Evolutionary conservation across 2,797 vertebrate genomes (phyloP).

Genomic region (Gymnoscopelus microlampas): DNA sequence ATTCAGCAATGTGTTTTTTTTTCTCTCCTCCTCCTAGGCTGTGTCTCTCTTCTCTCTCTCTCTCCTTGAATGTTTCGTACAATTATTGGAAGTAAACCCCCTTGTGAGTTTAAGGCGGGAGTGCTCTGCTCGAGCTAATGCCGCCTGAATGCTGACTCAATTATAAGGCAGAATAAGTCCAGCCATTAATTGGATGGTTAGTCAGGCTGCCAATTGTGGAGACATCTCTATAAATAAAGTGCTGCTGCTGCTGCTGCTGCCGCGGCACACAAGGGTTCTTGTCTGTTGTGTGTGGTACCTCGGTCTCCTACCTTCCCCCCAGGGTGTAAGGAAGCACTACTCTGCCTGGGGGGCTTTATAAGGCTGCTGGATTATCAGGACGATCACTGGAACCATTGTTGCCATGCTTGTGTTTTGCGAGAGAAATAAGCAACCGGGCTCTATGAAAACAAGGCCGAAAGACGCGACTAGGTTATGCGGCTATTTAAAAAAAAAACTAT

Average conservation of each 20-base stretch:
- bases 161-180: conserved; percentile 50
- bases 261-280: conserved; percentile 16
- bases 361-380: conserved; percentile 18
- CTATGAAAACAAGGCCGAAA: no score
- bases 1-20: no score
- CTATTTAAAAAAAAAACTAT: no score
- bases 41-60: no score
- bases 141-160: conserved; percentile 45
- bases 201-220: conserved; percentile 48
- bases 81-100: conserved; percentile 32
- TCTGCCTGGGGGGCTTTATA: conserved; percentile 12
- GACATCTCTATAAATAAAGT: conserved; percentile 56
- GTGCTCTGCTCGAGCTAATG: conserved; percentile 30
- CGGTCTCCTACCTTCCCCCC: background rate
- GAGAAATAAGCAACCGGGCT: no score
- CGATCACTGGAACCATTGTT: conserved; percentile 1
- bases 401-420: no score
- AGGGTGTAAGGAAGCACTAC: conserved; percentile 28
- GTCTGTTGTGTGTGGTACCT: conserved; percentile 29
- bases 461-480: no score
- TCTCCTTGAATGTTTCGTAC: conserved; percentile 16
- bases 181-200: conserved; percentile 56
- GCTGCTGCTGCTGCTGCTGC: no score
- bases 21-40: background rate
- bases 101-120: conserved; percentile 29